These are phyloP conservation scores for Phrynocephalus versicolor DNA, from an alignment of 2,113 vertebrate genomes.

Conservation along the genomic window DNA sequence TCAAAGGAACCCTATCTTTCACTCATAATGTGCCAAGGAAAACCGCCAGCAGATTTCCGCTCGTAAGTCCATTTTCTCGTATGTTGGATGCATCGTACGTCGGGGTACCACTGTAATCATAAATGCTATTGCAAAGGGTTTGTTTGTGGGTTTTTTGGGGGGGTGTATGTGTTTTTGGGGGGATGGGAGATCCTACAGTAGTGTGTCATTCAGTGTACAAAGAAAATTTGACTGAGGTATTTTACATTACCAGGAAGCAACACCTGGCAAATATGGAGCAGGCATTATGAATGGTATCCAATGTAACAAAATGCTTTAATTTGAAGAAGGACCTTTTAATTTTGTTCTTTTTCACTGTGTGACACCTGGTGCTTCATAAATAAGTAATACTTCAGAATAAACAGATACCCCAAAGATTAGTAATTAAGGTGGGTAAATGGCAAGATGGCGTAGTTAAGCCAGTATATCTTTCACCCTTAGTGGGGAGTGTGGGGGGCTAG, in stretches of 20 bases:
- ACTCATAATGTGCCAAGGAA: no score
- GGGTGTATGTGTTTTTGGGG: no score
- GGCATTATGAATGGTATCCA: background rate
- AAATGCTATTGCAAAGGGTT: background rate
- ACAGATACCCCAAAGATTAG: background rate
- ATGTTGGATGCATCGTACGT: no score
- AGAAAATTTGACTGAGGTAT: background rate
- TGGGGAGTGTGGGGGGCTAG: background rate
- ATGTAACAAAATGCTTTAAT: background rate
- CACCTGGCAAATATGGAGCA: background rate
- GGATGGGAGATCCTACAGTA: background rate
- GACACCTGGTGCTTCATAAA: slow-evolving; percentile 11
- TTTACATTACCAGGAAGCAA: background rate
- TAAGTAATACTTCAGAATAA: background rate
- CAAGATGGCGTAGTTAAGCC: background rate
- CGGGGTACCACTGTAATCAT: no score
- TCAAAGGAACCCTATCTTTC: no score
- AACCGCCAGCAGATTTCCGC: no score
- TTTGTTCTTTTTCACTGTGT: background rate
- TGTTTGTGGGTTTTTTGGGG: background rate
- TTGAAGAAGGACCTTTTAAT: background rate
- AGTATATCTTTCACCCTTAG: background rate
- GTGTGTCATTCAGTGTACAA: background rate
- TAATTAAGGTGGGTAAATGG: background rate
- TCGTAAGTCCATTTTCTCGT: no score